Evolutionary conservation across 2,888 invertebrate genomes (phyloP), one percentile per base, ranked within the genome.

Genomic region (Mactromeris polynyma): DNA sequence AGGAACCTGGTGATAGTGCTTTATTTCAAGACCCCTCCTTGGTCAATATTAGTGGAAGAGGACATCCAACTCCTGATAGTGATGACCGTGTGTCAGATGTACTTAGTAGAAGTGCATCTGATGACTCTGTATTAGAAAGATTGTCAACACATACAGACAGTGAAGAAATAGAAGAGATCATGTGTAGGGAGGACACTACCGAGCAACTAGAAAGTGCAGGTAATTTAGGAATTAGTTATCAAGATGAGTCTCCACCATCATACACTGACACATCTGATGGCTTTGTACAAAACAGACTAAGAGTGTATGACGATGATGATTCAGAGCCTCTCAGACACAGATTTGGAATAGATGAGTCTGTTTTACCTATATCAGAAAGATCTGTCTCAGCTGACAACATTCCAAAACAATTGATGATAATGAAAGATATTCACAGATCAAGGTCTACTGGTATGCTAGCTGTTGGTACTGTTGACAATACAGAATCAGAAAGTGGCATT

Each of bases 381-480:
- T 93, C 95, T 36, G 92, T 94, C 31, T 95, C 95, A 46, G 89
- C 93, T 54, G 94, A 95, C 83, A 94, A 95, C 81, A 89, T 95
- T 42, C 93, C 95, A 58, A 92, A 91, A 80, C 90, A 91, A 78
- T 38, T 91, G 26, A 51, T 87, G 81, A 73, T 85, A 58, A 78
- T 88, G 26, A 88, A 87, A 51, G 86, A 85, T 51, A 87, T 94
- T n/a, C 93, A 93, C 36, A 87, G 94, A 78, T 95, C 95, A n/a
- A 88, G 94, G 31, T 95, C 95, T 14, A 90, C 94, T 81, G 93
- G 93, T 79, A 90, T 94, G 87, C 64, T 95, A 58, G 94, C 93
- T 82, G 92, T 93, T 21, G 94, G 90, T 33, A 82, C 86, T 26
- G 77, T 58, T 21, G 90, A 92, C 42, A 93, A 91, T 36, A 86